These are phyloP conservation scores for Scomber colias DNA, from an alignment of 2,113 vertebrate species.

Conservation along the genomic window DNA sequence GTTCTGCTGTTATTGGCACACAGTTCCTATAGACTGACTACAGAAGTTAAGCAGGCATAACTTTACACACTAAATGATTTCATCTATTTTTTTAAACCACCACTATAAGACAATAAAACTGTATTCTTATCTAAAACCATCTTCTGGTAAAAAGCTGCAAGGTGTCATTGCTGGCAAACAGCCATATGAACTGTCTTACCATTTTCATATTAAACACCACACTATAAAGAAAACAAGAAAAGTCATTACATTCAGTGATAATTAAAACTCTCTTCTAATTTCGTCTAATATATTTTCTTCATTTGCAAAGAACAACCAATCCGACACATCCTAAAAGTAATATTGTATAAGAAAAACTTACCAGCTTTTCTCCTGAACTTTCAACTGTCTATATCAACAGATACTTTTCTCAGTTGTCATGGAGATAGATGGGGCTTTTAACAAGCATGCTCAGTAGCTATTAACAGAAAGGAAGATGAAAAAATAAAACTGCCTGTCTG, in stretches of 20 bases:
- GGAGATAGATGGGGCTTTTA: too few species aligned
- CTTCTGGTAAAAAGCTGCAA: background rate
- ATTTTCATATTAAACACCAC: background rate
- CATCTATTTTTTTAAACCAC: background rate
- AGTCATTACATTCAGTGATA: background rate
- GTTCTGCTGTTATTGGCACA: constrained; percentile 1
- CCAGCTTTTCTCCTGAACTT: too few species aligned
- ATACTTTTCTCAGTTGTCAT: too few species aligned
- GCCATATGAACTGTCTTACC: background rate
- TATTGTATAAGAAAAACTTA: too few species aligned
- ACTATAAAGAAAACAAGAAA: background rate
- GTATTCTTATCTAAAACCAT: background rate
- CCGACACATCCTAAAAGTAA: too few species aligned
- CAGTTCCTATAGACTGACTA: background rate
- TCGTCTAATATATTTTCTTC: too few species aligned
- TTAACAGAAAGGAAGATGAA: too few species aligned
- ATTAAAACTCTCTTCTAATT: too few species aligned
- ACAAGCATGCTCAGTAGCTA: too few species aligned
- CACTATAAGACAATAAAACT: background rate
- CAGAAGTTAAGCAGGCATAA: background rate
- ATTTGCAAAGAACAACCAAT: too few species aligned
- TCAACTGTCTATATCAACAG: too few species aligned
- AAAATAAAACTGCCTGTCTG: too few species aligned
- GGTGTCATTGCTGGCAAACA: background rate
- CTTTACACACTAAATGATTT: background rate